Percentiles rank a stretch among this genome's conserved stretches.
Conservation (phyloP, 2,888 invertebrate species). For the Leuctra nigra region DNA sequence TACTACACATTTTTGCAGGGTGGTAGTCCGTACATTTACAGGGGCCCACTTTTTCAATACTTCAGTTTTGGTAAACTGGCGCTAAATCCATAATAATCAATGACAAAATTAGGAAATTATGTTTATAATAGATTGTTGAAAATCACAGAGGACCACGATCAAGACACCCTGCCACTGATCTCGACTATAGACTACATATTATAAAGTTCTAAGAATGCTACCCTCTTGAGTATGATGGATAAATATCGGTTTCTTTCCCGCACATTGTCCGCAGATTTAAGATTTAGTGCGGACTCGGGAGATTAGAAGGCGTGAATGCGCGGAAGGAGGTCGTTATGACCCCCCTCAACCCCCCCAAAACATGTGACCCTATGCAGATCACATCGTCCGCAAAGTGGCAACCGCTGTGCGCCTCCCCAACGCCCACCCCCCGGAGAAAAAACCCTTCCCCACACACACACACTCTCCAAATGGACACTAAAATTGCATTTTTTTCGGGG, state of each 20-base stretch:
- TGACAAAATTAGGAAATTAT: no score
- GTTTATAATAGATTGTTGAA: no score
- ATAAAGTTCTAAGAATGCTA: no score
- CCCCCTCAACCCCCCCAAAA: slow-evolving; percentile 14
- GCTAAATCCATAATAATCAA: no score
- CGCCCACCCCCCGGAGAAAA: slow-evolving; percentile 2
- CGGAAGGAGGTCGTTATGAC: slow-evolving; percentile 17
- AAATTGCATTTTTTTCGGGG: slow-evolving; percentile 26
- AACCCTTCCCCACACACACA: slow-evolving; percentile 3
- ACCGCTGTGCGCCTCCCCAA: slow-evolving; percentile 26
- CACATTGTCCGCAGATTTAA: slow-evolving; percentile 17
- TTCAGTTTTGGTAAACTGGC: no score
- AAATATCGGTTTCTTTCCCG: slow-evolving; percentile 10
- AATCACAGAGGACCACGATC: no score
- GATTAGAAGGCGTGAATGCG: slow-evolving; percentile 16
- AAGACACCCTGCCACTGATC: no score
- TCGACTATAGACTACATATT: no score
- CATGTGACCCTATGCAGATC: slow-evolving; percentile 23
- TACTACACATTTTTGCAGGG: no score
- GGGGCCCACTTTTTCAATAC: no score
- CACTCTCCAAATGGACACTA: slow-evolving; percentile 25
- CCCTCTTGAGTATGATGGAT: no score
- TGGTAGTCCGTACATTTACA: no score
- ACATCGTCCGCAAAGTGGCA: slow-evolving; percentile 23
- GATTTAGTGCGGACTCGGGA: slow-evolving; percentile 14